Percentiles rank a stretch among this genome's conserved stretches.
These are phyloP conservation scores for Drosophila pseudoobscura DNA, from an alignment of 1,140 invertebrate genomes.

Conservation along the genomic window DNA sequence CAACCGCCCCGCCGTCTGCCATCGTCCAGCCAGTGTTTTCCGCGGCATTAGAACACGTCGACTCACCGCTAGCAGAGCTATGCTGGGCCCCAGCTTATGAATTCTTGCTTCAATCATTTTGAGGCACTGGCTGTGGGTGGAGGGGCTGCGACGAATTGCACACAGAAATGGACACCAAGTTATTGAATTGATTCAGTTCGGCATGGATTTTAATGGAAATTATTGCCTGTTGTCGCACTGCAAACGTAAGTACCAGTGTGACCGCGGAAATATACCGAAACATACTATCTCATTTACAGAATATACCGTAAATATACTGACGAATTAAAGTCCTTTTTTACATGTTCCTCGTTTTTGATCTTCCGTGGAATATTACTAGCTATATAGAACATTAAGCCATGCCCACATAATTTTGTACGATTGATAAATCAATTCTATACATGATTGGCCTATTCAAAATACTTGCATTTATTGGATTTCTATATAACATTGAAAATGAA, in stretches of 20 bases:
- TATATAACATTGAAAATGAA: too few species aligned
- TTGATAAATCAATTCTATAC: too few species aligned
- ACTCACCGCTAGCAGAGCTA: conserved; percentile 71
- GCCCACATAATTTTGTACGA: too few species aligned
- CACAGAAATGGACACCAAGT: conserved; percentile 39
- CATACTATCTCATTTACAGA: too few species aligned
- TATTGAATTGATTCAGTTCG: conserved; percentile 49
- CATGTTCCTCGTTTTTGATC: too few species aligned
- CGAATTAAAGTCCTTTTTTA: too few species aligned
- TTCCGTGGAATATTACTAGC: too few species aligned
- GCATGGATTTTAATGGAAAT: conserved; percentile 64
- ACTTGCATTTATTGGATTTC: too few species aligned
- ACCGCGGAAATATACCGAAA: too few species aligned
- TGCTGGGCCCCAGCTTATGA: conserved; percentile 57
- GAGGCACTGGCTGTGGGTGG: conserved; percentile 30
- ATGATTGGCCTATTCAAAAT: too few species aligned
- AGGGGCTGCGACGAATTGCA: conserved; percentile 32
- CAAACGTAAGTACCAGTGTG: conserved; percentile 38
- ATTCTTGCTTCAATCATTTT: conserved; percentile 62
- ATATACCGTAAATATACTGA: too few species aligned
- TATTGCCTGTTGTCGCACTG: conserved; percentile 24
- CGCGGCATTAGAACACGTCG: conserved; percentile 60
- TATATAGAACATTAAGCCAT: fast-evolving
- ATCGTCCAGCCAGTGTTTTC: too few species aligned
- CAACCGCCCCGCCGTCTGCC: background rate